These are phyloP conservation scores for Acanthaster planci DNA, from an alignment of 35 echinoderm and acorn worm species.

Conservation along the genomic window DNA sequence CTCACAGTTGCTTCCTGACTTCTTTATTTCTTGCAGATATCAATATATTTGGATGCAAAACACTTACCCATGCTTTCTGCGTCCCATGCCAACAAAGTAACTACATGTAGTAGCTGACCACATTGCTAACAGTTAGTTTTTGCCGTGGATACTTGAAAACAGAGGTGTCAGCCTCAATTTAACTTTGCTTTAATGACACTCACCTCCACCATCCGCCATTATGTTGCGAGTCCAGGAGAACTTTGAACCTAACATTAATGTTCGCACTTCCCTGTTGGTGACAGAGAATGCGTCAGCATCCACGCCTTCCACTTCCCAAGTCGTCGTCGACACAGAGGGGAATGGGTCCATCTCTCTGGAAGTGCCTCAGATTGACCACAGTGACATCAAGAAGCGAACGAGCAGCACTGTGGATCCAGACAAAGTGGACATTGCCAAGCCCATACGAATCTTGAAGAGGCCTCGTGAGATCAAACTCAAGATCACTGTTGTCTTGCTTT, in stretches of 20 bases:
- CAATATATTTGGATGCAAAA: no score
- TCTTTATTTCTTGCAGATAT: no score
- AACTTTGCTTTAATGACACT: background rate
- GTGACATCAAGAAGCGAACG: constrained; percentile 20
- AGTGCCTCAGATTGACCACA: constrained; percentile 4
- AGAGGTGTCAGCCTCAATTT: no score
- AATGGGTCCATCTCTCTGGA: constrained; percentile 18
- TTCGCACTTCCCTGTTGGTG: constrained; percentile 40
- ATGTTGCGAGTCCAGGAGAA: constrained; percentile 1
- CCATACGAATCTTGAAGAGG: constrained; percentile 43
- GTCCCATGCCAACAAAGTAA: no score
- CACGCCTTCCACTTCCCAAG: background rate
- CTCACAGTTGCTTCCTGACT: no score
- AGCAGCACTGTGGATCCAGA: constrained; percentile 17
- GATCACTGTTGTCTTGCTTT: constrained; percentile 28
- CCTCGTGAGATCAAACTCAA: constrained; percentile 61
- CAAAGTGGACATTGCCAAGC: constrained; percentile 49
- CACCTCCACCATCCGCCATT: background rate
- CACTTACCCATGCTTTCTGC: no score
- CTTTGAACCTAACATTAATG: background rate
- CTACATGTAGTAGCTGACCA: no score
- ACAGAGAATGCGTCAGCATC: constrained; percentile 14
- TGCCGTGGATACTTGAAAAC: no score
- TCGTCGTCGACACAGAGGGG: background rate
- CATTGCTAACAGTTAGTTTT: no score